A percentile compares a stretch with the other conserved stretches of the same genome.
Conservation (phyloP, 1,140 invertebrate species). For the Caenorhabditis inopinata region DNA sequence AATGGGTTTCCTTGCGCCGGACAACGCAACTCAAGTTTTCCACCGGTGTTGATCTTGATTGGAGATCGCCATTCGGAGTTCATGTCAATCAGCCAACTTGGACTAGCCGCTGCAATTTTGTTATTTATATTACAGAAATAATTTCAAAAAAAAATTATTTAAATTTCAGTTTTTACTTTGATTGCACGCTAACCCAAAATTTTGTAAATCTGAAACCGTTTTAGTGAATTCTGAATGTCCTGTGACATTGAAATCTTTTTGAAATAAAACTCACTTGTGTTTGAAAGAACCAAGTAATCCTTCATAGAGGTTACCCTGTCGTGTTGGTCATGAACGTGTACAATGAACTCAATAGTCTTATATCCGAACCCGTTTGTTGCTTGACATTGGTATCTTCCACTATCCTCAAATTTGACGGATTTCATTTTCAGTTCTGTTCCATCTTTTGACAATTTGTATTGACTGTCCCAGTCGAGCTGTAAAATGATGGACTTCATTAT, state of each 20-base stretch:
- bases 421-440: conserved; percentile 45
- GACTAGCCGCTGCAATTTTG: conserved; percentile 33
- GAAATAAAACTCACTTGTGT: conserved; percentile 18
- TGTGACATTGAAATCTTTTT: too few species aligned
- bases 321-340: conserved; percentile 45
- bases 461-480: conserved; percentile 48
- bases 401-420: conserved; percentile 45
- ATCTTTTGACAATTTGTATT: conserved; percentile 42
- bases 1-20: conserved; percentile 47
- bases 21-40: conserved; percentile 48
- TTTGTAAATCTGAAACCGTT: too few species aligned
- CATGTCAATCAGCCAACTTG: conserved; percentile 47
- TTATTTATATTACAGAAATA: not conserved
- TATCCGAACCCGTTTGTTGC: conserved; percentile 50
- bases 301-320: conserved; percentile 21
- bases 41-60: conserved; percentile 45
- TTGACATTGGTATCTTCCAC: conserved; percentile 47
- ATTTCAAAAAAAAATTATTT: not conserved
- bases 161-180: too few species aligned
- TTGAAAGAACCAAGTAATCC: conserved; percentile 35
- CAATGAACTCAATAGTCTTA: conserved; percentile 41
- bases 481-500: conserved; percentile 16
- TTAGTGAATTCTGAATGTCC: too few species aligned
- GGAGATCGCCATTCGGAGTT: conserved; percentile 30
- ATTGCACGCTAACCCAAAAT: too few species aligned